Evolutionary conservation across 2,888 invertebrate species (phyloP).

Genomic region (Hermaeophaga mercurialis): DNA sequence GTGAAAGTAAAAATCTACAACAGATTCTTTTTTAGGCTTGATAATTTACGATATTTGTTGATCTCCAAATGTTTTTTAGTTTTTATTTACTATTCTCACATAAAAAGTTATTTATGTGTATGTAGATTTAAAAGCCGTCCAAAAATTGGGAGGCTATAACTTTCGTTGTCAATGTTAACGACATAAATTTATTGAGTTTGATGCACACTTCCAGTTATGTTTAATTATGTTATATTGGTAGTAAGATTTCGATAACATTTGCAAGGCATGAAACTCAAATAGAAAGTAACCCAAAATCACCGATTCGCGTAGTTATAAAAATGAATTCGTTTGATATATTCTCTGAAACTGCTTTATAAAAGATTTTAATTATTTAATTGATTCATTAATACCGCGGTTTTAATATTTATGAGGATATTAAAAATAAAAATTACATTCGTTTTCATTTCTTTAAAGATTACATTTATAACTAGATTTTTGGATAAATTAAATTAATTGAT

Average conservation of each 20-base stretch:
- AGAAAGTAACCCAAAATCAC: slow-evolving; percentile 35
- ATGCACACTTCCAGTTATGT: slow-evolving; percentile 9
- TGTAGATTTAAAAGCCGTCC: slow-evolving; percentile 1
- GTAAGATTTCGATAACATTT: slow-evolving; percentile 31
- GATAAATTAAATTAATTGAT: too few relatives aligned
- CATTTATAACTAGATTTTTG: too few relatives aligned
- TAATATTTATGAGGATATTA: background rate
- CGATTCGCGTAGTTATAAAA: slow-evolving; percentile 27
- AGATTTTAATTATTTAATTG: slow-evolving; percentile 10
- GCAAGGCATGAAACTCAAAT: slow-evolving; percentile 26
- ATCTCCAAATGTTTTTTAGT: too few relatives aligned
- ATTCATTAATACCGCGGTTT: background rate
- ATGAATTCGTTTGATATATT: slow-evolving; percentile 20
- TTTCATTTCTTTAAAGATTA: too few relatives aligned
- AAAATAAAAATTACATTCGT: too few relatives aligned
- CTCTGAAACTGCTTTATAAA: slow-evolving; percentile 12
- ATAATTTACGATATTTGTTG: too few relatives aligned
- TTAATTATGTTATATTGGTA: slow-evolving; percentile 20
- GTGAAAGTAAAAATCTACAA: too few relatives aligned
- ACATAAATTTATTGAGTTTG: background rate
- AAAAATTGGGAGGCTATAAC: slow-evolving; percentile 7
- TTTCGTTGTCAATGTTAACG: slow-evolving; percentile 11
- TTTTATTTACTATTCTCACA: background rate
- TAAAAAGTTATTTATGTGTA: background rate
- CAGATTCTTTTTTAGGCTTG: too few relatives aligned